These are phyloP conservation scores for Drosophila subobscura DNA, from an alignment of 1,140 invertebrate species.

Conservation along the genomic window DNA sequence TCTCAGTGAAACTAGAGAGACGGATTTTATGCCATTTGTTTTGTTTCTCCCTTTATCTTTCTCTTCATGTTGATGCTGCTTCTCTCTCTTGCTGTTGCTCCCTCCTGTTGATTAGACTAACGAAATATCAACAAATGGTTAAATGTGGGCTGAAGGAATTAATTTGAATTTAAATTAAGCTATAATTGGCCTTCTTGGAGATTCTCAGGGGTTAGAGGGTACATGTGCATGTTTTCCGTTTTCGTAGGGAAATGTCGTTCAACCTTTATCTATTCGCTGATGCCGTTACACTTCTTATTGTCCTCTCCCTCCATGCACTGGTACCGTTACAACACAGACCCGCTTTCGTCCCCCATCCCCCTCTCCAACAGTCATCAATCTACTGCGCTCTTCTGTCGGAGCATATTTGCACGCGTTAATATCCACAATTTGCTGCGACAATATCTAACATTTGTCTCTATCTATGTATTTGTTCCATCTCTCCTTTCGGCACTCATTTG, in stretches of 20 bases:
- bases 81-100: constrained; percentile 5
- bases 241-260: constrained; percentile 1
- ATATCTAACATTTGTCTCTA: constrained; percentile 54
- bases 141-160: constrained; percentile 25
- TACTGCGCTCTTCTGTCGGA: neutral
- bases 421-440: constrained; percentile 60
- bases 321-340: constrained; percentile 44
- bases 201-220: neutral
- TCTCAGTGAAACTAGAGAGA: constrained; percentile 6
- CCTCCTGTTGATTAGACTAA: constrained; percentile 68
- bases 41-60: constrained; percentile 39
- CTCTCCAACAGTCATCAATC: neutral
- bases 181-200: neutral
- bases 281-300: constrained; percentile 32
- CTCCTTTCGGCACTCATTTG: constrained; percentile 21
- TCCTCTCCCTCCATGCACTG: constrained; percentile 10
- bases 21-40: constrained; percentile 50
- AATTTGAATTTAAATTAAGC: constrained; percentile 42
- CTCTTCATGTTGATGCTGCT: neutral
- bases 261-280: constrained; percentile 19
- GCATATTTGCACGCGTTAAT: constrained; percentile 67
- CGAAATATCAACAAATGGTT: constrained; percentile 62
- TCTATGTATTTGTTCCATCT: constrained; percentile 23
- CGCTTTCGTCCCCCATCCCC: constrained; percentile 12
- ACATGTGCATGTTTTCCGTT: neutral